These are phyloP conservation scores for Babylonia areolata DNA, from an alignment of 1,140 invertebrate species.

Conservation along the genomic window DNA sequence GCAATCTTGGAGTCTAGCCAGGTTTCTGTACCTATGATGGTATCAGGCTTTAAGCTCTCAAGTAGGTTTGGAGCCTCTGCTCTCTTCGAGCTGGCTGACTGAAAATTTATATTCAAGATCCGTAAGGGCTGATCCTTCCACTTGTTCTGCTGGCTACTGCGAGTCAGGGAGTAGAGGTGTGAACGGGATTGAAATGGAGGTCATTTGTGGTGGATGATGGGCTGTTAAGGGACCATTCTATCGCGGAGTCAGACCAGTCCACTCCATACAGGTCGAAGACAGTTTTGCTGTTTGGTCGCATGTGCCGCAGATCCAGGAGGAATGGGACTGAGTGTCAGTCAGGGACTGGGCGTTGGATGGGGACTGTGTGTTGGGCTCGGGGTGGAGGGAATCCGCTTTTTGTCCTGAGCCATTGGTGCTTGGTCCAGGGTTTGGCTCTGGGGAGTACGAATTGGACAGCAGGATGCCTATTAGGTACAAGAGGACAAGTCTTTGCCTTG, in stretches of 20 bases:
- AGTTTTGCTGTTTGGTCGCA: conserved; percentile 39
- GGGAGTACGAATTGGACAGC: background rate
- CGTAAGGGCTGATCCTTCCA: conserved; percentile 33
- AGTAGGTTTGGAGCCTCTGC: background rate
- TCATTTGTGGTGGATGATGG: conserved; percentile 16
- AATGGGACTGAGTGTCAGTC: background rate
- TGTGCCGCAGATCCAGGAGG: conserved; percentile 31
- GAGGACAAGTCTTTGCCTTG: background rate
- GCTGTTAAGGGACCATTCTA: conserved; percentile 13
- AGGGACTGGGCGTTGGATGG: background rate
- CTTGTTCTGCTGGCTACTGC: conserved; percentile 30
- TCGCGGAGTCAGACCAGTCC: conserved; percentile 20
- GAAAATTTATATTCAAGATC: conserved; percentile 35
- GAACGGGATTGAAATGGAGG: conserved; percentile 18
- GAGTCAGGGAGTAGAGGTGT: background rate
- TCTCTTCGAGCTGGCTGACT: conserved; percentile 24
- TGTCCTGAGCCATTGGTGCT: background rate
- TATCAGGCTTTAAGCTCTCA: conserved; percentile 39
- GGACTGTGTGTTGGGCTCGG: background rate
- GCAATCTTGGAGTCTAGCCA: conserved; percentile 36
- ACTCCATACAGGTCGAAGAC: background rate
- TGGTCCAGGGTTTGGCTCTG: background rate
- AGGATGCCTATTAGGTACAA: too few relatives aligned
- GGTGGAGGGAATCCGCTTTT: background rate
- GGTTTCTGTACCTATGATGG: conserved; percentile 36